Evolutionary conservation across 2,888 invertebrate species (phyloP).

Genomic region (Nyleta sp.): DNA sequence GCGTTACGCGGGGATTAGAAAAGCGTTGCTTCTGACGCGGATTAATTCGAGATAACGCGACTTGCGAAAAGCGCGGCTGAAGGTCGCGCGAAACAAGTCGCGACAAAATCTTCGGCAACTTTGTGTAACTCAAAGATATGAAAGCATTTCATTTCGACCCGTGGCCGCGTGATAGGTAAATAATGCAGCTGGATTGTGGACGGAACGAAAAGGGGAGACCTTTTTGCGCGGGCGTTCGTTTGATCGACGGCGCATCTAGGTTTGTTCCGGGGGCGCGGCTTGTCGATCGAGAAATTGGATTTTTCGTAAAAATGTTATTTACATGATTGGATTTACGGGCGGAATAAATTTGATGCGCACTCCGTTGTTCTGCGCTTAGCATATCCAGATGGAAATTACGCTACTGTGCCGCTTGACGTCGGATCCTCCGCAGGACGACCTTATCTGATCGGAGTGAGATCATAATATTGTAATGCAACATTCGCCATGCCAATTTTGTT

Average conservation of each 20-base stretch:
- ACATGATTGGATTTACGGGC: constrained; percentile 54
- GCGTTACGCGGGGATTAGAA: too few relatives aligned
- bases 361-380: constrained; percentile 54
- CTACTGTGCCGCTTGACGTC: constrained; percentile 48
- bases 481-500: constrained; percentile 47
- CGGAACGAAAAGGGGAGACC: too few relatives aligned
- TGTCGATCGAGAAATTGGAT: constrained; percentile 44
- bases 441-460: constrained; percentile 54
- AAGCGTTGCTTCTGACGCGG: too few relatives aligned
- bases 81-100: too few relatives aligned
- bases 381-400: constrained; percentile 61
- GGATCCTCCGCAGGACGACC: constrained; percentile 34
- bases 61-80: too few relatives aligned
- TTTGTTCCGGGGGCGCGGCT: too few relatives aligned
- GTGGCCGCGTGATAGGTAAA: constrained; percentile 30
- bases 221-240: not conserved
- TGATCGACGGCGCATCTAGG: not conserved
- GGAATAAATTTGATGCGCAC: constrained; percentile 51
- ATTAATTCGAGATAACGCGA: too few relatives aligned
- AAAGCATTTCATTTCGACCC: constrained; percentile 26
- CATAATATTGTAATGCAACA: constrained; percentile 54
- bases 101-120: too few relatives aligned
- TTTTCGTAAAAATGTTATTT: constrained; percentile 49
- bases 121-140: too few relatives aligned
- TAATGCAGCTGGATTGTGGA: too few relatives aligned